phyloP scores from a whole-genome alignment of 2,113 vertebrate species.

The Brachyhypopomus gauderio region DNA sequence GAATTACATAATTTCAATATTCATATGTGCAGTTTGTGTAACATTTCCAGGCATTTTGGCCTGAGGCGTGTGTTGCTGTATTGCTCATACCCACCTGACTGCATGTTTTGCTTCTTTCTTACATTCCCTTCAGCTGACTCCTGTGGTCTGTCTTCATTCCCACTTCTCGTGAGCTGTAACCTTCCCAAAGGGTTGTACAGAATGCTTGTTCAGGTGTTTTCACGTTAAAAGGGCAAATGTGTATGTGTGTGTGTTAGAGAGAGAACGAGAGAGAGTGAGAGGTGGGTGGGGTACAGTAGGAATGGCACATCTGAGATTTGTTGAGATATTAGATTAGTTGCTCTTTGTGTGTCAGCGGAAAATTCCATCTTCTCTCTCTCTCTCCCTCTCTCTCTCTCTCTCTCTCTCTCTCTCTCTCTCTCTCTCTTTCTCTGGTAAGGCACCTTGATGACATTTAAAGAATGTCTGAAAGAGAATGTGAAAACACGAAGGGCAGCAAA shows the following conservation, averaged over 20 bases:
- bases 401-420: too few relatives aligned
- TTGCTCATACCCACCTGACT: not conserved
- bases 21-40: conserved; percentile 7
- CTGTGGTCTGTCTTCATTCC: not conserved
- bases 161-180: not conserved
- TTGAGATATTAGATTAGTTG: not conserved
- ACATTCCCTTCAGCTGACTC: not conserved
- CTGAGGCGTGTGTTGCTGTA: not conserved
- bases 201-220: not conserved
- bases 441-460: not conserved
- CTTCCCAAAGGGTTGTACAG: not conserved
- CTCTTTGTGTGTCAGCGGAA: conserved; percentile 1
- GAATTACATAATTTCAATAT: not conserved
- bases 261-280: not conserved
- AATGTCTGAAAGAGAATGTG: not conserved
- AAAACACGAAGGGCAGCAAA: not conserved
- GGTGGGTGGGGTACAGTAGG: not conserved
- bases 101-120: not conserved
- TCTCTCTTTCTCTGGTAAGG: too few relatives aligned
- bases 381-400: not conserved
- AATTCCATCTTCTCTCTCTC: not conserved
- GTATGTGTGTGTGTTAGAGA: not conserved
- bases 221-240: not conserved
- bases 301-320: not conserved
- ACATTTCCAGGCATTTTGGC: conserved; percentile 19